phyloP scores from a whole-genome alignment of 2,888 invertebrate genomes.

The Agrilus biguttatus region DNA sequence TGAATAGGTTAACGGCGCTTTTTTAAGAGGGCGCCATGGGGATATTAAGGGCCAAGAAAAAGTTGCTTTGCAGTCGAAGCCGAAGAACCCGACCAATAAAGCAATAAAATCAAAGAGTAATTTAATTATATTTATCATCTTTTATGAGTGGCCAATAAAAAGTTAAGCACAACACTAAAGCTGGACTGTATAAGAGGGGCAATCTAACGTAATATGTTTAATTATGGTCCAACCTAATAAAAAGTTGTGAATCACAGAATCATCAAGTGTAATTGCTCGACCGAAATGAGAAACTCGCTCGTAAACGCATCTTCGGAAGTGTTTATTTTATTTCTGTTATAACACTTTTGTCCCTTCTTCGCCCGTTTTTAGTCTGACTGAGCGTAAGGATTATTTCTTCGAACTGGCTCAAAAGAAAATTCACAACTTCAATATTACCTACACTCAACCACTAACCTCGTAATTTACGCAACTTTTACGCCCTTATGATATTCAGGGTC shows the following conservation, averaged over 20 bases:
- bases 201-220: conserved; percentile 11
- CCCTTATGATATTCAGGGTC: too few species aligned
- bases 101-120: conserved; percentile 25
- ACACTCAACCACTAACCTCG: too few species aligned
- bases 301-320: conserved; percentile 23
- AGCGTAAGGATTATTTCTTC: too few species aligned
- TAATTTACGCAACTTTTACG: too few species aligned
- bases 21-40: too few species aligned
- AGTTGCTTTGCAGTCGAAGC: background rate
- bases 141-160: conserved; percentile 22
- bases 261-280: conserved; percentile 29
- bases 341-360: conserved; percentile 13
- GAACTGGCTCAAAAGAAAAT: too few species aligned
- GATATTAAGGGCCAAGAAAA: too few species aligned
- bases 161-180: conserved; percentile 14
- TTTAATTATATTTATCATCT: conserved; percentile 27
- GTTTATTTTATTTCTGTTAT: conserved; percentile 28
- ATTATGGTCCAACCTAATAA: conserved; percentile 10
- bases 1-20: too few species aligned
- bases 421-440: too few species aligned
- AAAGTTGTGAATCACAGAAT: conserved; percentile 21
- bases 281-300: conserved; percentile 23
- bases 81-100: conserved; percentile 19
- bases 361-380: conserved; percentile 1
- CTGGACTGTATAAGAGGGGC: conserved; percentile 9